Base-by-base conservation (phyloP, 2,888 invertebrate species). In the Caenorhabditis plicata region DNA sequence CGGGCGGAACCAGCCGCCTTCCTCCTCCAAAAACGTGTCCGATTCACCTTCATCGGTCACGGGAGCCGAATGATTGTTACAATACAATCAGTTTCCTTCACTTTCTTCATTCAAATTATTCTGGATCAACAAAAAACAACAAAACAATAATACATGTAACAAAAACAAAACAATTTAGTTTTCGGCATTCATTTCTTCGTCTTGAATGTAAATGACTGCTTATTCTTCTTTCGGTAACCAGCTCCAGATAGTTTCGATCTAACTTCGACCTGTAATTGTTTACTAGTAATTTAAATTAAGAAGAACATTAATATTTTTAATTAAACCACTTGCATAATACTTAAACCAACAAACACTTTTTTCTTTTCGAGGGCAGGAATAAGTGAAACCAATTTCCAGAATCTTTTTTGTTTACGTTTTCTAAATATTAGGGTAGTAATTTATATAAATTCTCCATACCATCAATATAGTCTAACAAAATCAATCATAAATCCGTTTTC, bases 211-310 rank as follows among this genome's bases (percentile, higher is more conserved):
- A 68, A 63, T 35, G 53, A 45, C 42, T 54, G 61, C 32, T 64
- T 61, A n/a, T n/a, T n/a, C 44, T 60, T 60, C 43, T 68, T 68
- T 17, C 57, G 55, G 40, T 56, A 68, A 2, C 58, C 64, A 19
- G 68, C 71, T 19, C 65, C 68, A 11, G 64, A 66, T 23, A 68
- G 52, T 31, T 69, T 64, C n/a, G 71, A 68, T 5, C 67, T 63
- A 11, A 69, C 49, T 36, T 71, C 68, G 26, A 63, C 67, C 67
- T 67, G 54, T 17, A 63, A 19, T 20, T 38, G 29, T 27, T 27
- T 27, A 27, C 38, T 9, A 19, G 22, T 38, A 38, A 20, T 38
- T n/a, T n/a, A n/a, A n/a, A n/a, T n/a, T n/a, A n/a, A n/a, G n/a
- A n/a, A n/a, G n/a, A n/a, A 31, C 11, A 31, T 13, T 11, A 11